A percentile compares a stretch with the other conserved stretches of the same genome.
phyloP scores from a whole-genome alignment of 1,140 invertebrate genomes.

The Drosophila yakuba region DNA sequence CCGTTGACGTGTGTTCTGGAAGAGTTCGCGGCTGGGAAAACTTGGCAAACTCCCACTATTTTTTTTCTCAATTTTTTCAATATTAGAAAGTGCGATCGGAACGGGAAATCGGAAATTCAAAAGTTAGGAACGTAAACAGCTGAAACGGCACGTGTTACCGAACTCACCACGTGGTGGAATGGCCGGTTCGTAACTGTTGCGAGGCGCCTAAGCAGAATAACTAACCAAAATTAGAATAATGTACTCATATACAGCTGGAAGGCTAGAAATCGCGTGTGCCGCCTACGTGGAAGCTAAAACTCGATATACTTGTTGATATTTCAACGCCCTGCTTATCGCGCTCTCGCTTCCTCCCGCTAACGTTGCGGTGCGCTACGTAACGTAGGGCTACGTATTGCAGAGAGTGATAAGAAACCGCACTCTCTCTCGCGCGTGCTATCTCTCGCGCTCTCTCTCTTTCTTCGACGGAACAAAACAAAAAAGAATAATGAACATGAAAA shows the following conservation, averaged over 20 bases:
- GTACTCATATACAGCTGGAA: conserved; percentile 18
- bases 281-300: conserved; percentile 47
- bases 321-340: conserved; percentile 1
- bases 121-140: conserved; percentile 16
- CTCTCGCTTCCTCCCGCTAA: background rate
- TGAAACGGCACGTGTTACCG: conserved; percentile 38
- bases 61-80: background rate
- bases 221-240: conserved; percentile 55
- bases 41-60: conserved; percentile 1
- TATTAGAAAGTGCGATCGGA: conserved; percentile 35
- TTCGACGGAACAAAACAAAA: conserved; percentile 22
- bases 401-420: conserved; percentile 29
- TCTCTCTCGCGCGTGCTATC: conserved; percentile 6
- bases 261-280: conserved; percentile 11
- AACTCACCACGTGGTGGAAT: conserved; percentile 35
- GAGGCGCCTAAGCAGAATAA: conserved; percentile 35
- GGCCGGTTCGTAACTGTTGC: conserved; percentile 27
- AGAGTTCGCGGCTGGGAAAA: conserved; percentile 30
- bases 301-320: conserved; percentile 63
- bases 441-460: background rate
- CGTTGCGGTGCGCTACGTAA: conserved; percentile 32
- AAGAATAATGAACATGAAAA: conserved; percentile 66
- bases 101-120: conserved; percentile 1
- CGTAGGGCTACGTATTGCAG: conserved; percentile 25
- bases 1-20: conserved; percentile 69